Evolutionary conservation across 1,140 invertebrate genomes (phyloP).

Genomic region (Cephus cinctus): DNA sequence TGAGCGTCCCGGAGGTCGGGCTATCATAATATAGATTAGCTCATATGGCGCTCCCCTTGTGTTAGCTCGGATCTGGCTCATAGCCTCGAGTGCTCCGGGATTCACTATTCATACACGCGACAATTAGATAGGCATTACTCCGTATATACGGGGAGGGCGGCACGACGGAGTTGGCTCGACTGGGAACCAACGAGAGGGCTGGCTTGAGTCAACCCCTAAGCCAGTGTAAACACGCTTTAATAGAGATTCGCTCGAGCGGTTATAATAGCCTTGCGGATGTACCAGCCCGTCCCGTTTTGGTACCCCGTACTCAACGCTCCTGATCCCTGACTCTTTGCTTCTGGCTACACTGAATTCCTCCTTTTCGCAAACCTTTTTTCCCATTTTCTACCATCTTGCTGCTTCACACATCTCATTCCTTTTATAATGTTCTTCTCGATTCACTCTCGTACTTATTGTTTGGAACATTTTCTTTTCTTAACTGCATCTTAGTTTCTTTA

Average conservation of each 20-base stretch:
- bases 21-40: slow-evolving; percentile 59
- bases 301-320: slow-evolving; percentile 18
- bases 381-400: too few relatives aligned
- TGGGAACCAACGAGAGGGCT: slow-evolving; percentile 32
- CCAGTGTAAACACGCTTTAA: slow-evolving; percentile 59
- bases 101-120: slow-evolving; percentile 59
- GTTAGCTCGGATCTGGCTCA: slow-evolving; percentile 51
- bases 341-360: slow-evolving; percentile 38
- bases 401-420: too few relatives aligned
- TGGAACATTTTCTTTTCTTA: too few relatives aligned
- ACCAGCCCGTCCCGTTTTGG: slow-evolving; percentile 41
- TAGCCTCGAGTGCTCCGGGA: slow-evolving; percentile 56
- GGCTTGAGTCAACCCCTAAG: slow-evolving; percentile 57
- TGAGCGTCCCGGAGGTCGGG: slow-evolving; percentile 42
- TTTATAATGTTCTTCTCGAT: too few relatives aligned
- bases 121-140: slow-evolving; percentile 59
- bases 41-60: slow-evolving; percentile 54
- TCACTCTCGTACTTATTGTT: too few relatives aligned
- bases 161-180: slow-evolving; percentile 37
- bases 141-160: slow-evolving; percentile 30
- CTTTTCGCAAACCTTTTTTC: slow-evolving; percentile 2
- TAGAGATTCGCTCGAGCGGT: slow-evolving; percentile 59
- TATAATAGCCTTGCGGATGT: slow-evolving; percentile 58
- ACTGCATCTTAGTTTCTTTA: too few relatives aligned
- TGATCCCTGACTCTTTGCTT: slow-evolving; percentile 14